Evolutionary conservation across 2,113 vertebrate genomes (phyloP), one percentile per base, ranked within the genome.

Genomic region (Chaenogobius annularis): DNA sequence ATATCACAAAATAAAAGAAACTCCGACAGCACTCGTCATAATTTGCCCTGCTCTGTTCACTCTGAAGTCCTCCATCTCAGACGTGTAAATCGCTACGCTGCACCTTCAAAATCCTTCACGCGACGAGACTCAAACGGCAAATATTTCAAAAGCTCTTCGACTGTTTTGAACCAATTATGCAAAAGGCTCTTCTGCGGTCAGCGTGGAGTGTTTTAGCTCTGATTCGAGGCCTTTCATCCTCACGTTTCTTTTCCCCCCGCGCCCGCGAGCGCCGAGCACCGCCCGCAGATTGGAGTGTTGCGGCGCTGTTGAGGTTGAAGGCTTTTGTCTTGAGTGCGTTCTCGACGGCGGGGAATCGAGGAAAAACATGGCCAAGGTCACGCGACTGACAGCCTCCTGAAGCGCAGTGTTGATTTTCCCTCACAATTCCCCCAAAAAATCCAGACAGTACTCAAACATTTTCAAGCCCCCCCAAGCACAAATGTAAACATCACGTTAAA

Each of bases 221-320:
- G 55, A 72, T 19, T 20, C 40, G 22, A 17, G 62, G 31, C 1
- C 12, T 19, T 55, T 22, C 59, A 22, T 72, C 48, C 56, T 31
- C 72, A 43, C 44, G 58, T 59, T 56, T 59, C 11, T 26, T n/a
- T n/a, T n/a, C n/a, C n/a, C n/a, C n/a, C n/a, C n/a, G n/a, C n/a
- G n/a, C n/a, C n/a, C n/a, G n/a, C n/a, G n/a, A n/a, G n/a, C n/a
- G n/a, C n/a, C 55, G 20, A 66, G 23, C 40, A n/a, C n/a, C n/a
- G 26, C 26, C 46, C 50, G 54, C n/a, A 74, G 66, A 81, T 55
- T 35, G 62, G 66, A 50, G 62, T 75, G 61, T 87, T 68, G 72
- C 44, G 5, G 44, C 63, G 68, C 72, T 80, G 77, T 82, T 47
- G 67, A 50, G 66, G 22, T 70, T 67, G 66, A 75, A 55, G 68